A percentile compares a stretch with the other conserved stretches of the same genome.
phyloP scores from a whole-genome alignment of 1,140 invertebrate species.

The Papilio polyxenes region DNA sequence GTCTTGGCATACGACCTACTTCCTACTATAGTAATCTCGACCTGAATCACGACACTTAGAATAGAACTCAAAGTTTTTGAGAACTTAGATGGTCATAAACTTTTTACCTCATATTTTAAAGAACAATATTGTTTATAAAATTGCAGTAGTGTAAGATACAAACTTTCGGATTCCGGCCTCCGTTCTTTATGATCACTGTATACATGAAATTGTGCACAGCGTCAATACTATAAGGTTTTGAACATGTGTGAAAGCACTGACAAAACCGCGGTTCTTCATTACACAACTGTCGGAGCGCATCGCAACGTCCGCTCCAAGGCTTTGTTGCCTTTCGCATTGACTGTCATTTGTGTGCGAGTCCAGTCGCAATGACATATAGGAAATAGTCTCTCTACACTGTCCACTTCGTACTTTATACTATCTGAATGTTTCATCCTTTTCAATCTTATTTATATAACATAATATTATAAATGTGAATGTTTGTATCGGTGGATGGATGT shows the following conservation, averaged over 20 bases:
- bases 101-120: not conserved
- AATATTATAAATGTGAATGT: too few species aligned
- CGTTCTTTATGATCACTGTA: too few species aligned
- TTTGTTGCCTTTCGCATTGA: constrained; percentile 28
- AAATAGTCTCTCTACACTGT: constrained; percentile 8
- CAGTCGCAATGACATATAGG: constrained; percentile 10
- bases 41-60: not conserved
- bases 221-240: not conserved
- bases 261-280: constrained; percentile 13
- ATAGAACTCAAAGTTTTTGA: not conserved
- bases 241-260: not conserved
- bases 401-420: not conserved
- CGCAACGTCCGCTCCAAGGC: constrained; percentile 15
- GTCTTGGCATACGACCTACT: constrained; percentile 34
- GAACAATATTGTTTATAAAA: too few species aligned
- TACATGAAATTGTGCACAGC: not conserved
- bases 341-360: not conserved
- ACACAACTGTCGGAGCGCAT: not conserved
- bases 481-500: too few species aligned
- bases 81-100: not conserved
- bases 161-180: not conserved
- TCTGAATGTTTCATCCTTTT: not conserved
- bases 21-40: constrained; percentile 7
- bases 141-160: not conserved
- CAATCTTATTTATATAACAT: too few species aligned